phyloP scores from a whole-genome alignment of 1,140 invertebrate genomes.

The Drosophila equinoxialis region DNA sequence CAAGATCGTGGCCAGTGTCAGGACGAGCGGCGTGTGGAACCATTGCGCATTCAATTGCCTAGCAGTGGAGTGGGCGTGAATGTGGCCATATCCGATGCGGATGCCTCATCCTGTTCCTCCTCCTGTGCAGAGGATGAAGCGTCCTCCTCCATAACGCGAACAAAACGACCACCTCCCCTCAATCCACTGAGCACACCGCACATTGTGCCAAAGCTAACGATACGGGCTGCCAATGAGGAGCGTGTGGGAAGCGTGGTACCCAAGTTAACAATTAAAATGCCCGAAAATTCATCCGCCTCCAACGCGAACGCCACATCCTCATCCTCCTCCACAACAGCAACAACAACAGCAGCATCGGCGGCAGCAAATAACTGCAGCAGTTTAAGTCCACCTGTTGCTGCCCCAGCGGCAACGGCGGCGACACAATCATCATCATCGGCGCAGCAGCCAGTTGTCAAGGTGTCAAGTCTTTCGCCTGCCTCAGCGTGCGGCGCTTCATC shows the following conservation, averaged over 20 bases:
- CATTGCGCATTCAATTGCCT: constrained; percentile 64
- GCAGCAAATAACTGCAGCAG: constrained; percentile 15
- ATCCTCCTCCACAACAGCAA: background rate
- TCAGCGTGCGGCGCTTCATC: constrained; percentile 56
- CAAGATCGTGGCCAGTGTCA: background rate
- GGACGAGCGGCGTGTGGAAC: constrained; percentile 71
- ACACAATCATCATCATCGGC: constrained; percentile 17
- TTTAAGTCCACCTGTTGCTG: constrained; percentile 16
- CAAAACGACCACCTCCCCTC: background rate
- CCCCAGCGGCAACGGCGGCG: constrained; percentile 13
- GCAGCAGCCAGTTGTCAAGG: constrained; percentile 34
- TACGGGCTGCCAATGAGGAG: constrained; percentile 73
- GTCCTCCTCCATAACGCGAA: constrained; percentile 18
- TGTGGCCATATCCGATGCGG: constrained; percentile 44
- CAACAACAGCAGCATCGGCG: too few relatives aligned
- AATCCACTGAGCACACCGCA: constrained; percentile 57
- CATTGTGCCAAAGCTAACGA: constrained; percentile 80
- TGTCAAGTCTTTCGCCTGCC: constrained; percentile 70
- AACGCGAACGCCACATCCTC: constrained; percentile 23
- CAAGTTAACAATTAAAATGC: constrained; percentile 79
- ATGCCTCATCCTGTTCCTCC: constrained; percentile 70
- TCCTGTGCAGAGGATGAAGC: constrained; percentile 73
- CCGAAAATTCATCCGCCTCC: constrained; percentile 42
- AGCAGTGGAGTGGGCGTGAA: constrained; percentile 23
- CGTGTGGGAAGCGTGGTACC: constrained; percentile 71